phyloP scores from a whole-genome alignment of 2,888 invertebrate species.

The Tetramorium bicarinatum region DNA sequence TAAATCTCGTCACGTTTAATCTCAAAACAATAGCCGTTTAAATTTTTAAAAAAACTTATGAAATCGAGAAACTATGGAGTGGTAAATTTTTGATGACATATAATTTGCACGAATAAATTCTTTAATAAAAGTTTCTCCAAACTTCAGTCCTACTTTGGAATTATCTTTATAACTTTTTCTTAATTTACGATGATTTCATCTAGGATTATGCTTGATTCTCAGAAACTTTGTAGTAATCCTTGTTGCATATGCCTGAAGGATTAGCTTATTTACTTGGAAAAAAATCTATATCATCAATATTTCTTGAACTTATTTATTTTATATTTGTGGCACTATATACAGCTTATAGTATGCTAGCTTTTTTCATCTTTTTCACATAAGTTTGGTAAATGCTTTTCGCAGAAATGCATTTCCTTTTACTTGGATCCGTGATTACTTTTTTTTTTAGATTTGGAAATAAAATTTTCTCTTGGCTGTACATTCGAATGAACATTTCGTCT shows the following conservation, averaged over 20 bases:
- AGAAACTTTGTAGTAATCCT: neutral
- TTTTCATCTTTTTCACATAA: neutral
- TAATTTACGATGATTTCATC: constrained; percentile 15
- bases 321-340: neutral
- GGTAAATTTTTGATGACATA: neutral
- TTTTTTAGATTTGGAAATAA: constrained; percentile 26
- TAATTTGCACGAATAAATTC: constrained; percentile 14
- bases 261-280: neutral
- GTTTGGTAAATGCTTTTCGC: neutral
- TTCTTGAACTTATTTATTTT: neutral
- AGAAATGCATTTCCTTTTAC: neutral
- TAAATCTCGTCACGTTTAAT: neutral
- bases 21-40: neutral
- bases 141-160: neutral
- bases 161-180: constrained; percentile 2
- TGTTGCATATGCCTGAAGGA: neutral
- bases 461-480: neutral
- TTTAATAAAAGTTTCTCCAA: constrained; percentile 12
- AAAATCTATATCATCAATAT: neutral
- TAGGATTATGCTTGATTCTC: neutral
- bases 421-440: neutral
- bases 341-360: neutral
- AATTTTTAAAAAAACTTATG: neutral
- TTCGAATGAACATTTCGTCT: constrained; percentile 1
- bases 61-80: neutral